Conservation (phyloP, 2,113 vertebrate genomes). For the Pimephales promelas region DNA sequence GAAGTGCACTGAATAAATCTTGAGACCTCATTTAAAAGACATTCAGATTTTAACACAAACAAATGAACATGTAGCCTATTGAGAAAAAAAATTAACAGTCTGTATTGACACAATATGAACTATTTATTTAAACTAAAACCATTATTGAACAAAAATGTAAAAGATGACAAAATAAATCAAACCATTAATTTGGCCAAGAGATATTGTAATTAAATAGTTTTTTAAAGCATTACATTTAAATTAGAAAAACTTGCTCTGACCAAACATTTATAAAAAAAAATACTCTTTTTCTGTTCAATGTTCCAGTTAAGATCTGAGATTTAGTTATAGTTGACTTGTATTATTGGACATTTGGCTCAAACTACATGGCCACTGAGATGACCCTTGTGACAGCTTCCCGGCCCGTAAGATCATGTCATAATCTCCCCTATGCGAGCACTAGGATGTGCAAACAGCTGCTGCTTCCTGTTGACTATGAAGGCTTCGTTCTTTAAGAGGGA, state of each 20-base stretch:
- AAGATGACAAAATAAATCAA: background rate
- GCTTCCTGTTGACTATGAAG: background rate
- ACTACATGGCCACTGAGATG: background rate
- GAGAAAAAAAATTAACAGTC: background rate
- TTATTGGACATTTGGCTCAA: background rate
- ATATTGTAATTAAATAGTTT: background rate
- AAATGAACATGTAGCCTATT: background rate
- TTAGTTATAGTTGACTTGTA: background rate
- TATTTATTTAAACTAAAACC: no score
- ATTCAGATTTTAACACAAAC: no score
- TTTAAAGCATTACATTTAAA: background rate
- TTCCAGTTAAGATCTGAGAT: background rate
- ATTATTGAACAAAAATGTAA: background rate
- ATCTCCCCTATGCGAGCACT: background rate
- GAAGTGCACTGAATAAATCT: no score
- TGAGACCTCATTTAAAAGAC: no score
- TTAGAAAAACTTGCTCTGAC: background rate
- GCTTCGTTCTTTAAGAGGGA: slow-evolving; percentile 20
- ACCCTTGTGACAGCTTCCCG: background rate
- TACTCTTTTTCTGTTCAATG: background rate
- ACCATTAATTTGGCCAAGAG: background rate
- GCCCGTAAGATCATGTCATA: background rate
- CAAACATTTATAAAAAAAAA: background rate
- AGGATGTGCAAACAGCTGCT: background rate
- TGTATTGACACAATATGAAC: no score